Evolutionary conservation across 2,888 invertebrate genomes (phyloP).

Genomic region (Gandaritis pyraliata): DNA sequence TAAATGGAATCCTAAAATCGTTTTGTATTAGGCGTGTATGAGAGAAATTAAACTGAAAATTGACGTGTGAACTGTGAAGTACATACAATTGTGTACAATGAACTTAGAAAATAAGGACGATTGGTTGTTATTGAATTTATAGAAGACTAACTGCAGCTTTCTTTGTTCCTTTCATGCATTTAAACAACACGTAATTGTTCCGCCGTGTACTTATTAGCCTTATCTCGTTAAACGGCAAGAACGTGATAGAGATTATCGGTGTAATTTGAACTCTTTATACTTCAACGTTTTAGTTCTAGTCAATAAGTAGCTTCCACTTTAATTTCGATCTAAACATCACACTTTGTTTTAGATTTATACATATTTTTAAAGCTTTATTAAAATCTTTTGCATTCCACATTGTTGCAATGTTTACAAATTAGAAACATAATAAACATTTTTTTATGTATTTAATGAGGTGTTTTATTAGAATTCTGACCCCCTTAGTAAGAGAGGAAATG

Average conservation of each 20-base stretch:
- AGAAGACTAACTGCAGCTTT: conserved; percentile 44
- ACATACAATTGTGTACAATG: conserved; percentile 51
- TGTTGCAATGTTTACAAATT: conserved; percentile 64
- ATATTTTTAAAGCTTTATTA: conserved; percentile 25
- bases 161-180: conserved; percentile 73
- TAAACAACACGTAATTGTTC: conserved; percentile 47
- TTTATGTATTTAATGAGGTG: conserved; percentile 38
- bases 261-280: conserved; percentile 22
- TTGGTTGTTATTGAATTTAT: conserved; percentile 51
- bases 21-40: conserved; percentile 18
- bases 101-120: conserved; percentile 54
- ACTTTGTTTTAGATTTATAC: conserved; percentile 48
- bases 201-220: conserved; percentile 4
- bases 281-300: conserved; percentile 71
- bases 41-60: conserved; percentile 10
- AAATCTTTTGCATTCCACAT: conserved; percentile 65
- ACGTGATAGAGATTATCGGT: conserved; percentile 1
- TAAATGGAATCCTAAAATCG: conserved; percentile 20
- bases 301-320: conserved; percentile 68
- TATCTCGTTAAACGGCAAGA: conserved; percentile 5
- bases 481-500: conserved; percentile 32
- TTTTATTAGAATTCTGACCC: conserved; percentile 25
- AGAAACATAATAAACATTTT: conserved; percentile 43
- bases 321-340: conserved; percentile 61
- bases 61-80: conserved; percentile 30